These are phyloP conservation scores for Eucidaris tribuloides DNA, from an alignment of 35 echinoderm and acorn worm genomes.

Conservation along the genomic window DNA sequence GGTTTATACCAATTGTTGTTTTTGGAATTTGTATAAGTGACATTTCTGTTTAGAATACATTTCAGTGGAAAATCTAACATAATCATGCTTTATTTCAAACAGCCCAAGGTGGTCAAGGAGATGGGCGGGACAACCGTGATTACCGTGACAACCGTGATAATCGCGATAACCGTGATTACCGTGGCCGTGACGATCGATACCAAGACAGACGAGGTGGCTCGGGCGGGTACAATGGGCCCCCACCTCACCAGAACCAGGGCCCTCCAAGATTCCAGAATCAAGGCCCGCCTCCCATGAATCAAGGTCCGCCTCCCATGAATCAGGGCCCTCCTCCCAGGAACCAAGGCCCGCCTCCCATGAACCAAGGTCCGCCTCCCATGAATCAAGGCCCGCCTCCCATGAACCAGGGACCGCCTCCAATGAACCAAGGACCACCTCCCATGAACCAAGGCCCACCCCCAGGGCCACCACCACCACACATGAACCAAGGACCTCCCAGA, in stretches of 20 bases:
- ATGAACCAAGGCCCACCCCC: slow-evolving; percentile 24
- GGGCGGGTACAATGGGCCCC: slow-evolving; percentile 7
- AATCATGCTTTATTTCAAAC: no score
- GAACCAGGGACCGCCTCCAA: slow-evolving; percentile 34
- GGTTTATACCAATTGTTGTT: no score
- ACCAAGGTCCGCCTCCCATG: slow-evolving; percentile 3
- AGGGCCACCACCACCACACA: slow-evolving; percentile 12
- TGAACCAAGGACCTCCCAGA: slow-evolving; percentile 14
- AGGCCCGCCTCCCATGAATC: slow-evolving; percentile 27
- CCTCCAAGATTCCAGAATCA: slow-evolving; percentile 38
- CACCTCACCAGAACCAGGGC: slow-evolving; percentile 27
- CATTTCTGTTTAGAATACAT: no score
- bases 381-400: slow-evolving; percentile 42
- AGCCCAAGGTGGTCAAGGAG: slow-evolving; percentile 76
- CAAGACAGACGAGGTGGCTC: slow-evolving; percentile 10
- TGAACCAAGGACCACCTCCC: slow-evolving; percentile 36
- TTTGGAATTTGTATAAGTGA: no score
- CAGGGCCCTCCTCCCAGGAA: slow-evolving; percentile 22
- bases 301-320: slow-evolving; percentile 21
- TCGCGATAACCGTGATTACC: slow-evolving; percentile 23
- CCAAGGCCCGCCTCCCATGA: slow-evolving; percentile 32
- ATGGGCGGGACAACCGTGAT: slow-evolving; percentile 16
- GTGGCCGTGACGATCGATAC: slow-evolving; percentile 27
- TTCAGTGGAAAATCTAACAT: no score
- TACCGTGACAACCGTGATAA: slow-evolving; percentile 24